Conservation (phyloP, 2,797 vertebrate genomes). For the Huso huso region DNA sequence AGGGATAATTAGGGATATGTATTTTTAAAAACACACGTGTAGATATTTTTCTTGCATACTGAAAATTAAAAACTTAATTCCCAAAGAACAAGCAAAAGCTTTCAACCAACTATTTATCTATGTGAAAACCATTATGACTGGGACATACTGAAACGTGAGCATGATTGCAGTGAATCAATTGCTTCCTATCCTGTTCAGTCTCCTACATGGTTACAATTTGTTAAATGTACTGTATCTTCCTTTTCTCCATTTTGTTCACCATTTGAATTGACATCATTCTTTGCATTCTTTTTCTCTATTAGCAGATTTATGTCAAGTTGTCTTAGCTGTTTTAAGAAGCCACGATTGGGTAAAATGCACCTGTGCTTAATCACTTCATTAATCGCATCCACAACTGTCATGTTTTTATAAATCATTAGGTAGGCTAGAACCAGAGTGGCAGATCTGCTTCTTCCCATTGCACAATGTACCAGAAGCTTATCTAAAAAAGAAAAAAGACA, state of each 20-base stretch:
- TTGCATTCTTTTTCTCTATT: conserved; percentile 46
- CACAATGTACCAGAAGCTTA: conserved; percentile 90
- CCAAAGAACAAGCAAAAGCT: too few species aligned
- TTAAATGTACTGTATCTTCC: too few species aligned
- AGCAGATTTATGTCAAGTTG: conserved; percentile 72
- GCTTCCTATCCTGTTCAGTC: too few species aligned
- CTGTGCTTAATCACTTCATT: conserved; percentile 71
- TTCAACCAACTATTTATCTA: too few species aligned
- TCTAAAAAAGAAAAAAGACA: conserved; percentile 47
- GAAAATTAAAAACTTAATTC: too few species aligned
- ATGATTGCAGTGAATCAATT: too few species aligned
- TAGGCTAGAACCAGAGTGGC: conserved; percentile 87
- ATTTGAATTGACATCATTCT: conserved; percentile 24
- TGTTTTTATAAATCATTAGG: conserved; percentile 83
- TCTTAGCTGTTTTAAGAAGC: conserved; percentile 89
- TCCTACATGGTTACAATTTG: too few species aligned
- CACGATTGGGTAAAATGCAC: conserved; percentile 85
- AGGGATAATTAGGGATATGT: too few species aligned
- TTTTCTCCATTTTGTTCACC: background rate
- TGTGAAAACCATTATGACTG: too few species aligned
- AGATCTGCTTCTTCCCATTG: conserved; percentile 92
- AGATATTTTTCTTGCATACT: too few species aligned
- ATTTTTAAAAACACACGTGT: too few species aligned
- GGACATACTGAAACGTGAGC: too few species aligned
- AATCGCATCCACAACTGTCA: conserved; percentile 85